Conservation (phyloP, 2,113 vertebrate species). For the Ondatra zibethicus region DNA sequence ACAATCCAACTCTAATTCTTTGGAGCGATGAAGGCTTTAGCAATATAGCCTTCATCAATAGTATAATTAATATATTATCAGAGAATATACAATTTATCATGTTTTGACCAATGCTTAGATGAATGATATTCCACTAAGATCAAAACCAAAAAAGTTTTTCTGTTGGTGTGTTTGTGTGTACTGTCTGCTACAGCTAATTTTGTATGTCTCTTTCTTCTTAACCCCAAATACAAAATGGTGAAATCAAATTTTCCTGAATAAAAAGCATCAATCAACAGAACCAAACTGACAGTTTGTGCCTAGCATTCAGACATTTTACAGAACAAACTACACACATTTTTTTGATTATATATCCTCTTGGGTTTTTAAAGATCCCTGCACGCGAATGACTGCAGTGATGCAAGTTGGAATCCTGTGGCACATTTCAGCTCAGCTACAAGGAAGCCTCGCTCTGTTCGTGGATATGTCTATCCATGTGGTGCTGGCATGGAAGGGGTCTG, state of each 20-base stretch:
- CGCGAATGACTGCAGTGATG: background rate
- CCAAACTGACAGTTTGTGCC: background rate
- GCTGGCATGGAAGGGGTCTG: background rate
- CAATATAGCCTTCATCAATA: no score
- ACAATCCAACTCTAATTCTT: background rate
- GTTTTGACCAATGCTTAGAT: background rate
- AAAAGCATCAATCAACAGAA: background rate
- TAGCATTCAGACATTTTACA: background rate
- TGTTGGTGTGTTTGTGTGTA: background rate
- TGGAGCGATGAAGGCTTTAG: background rate
- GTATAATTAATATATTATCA: no score
- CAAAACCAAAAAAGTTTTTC: background rate
- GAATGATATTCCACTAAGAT: background rate
- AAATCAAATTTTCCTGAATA: background rate
- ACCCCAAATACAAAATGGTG: background rate
- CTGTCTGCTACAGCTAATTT: background rate
- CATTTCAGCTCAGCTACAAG: background rate
- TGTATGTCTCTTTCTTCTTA: background rate
- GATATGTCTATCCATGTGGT: background rate
- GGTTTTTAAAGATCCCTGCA: background rate
- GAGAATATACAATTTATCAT: no score
- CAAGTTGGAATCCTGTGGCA: background rate
- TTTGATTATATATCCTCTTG: background rate
- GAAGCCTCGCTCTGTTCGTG: fast-evolving
- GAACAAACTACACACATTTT: background rate